A percentile compares a stretch with the other conserved stretches of the same genome.
phyloP scores from a whole-genome alignment of 2,113 vertebrate genomes.

The Felis catus region DNA sequence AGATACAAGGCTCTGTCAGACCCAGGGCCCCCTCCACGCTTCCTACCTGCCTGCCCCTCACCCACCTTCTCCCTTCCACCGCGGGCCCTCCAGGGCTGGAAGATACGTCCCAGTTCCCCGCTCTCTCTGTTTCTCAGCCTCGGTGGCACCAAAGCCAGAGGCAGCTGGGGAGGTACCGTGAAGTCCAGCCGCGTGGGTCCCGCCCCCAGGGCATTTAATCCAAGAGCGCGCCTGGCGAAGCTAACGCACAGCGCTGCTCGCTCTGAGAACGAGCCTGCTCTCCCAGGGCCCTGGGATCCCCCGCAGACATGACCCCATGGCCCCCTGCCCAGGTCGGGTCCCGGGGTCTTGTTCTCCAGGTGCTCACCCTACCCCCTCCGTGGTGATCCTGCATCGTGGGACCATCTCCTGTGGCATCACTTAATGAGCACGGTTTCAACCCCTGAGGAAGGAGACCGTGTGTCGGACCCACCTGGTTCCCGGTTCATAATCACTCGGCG shows the following conservation, averaged over 20 bases:
- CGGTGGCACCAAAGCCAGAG: accelerated
- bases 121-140: accelerated
- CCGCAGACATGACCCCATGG: accelerated
- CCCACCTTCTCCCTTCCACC: neutral
- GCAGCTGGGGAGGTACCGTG: neutral
- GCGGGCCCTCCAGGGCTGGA: accelerated
- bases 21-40: accelerated
- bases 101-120: accelerated
- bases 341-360: accelerated
- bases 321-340: accelerated
- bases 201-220: accelerated
- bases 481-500: accelerated
- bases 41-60: neutral
- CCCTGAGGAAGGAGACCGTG: accelerated
- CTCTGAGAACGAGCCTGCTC: neutral
- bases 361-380: accelerated
- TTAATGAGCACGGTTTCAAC: accelerated
- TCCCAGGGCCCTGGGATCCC: accelerated
- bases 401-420: accelerated
- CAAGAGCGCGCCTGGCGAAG: too few species aligned
- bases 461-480: neutral
- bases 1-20: neutral
- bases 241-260: accelerated
- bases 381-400: accelerated
- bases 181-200: accelerated